phyloP scores from a whole-genome alignment of 2,113 vertebrate species.

The Cepphus grylle region DNA sequence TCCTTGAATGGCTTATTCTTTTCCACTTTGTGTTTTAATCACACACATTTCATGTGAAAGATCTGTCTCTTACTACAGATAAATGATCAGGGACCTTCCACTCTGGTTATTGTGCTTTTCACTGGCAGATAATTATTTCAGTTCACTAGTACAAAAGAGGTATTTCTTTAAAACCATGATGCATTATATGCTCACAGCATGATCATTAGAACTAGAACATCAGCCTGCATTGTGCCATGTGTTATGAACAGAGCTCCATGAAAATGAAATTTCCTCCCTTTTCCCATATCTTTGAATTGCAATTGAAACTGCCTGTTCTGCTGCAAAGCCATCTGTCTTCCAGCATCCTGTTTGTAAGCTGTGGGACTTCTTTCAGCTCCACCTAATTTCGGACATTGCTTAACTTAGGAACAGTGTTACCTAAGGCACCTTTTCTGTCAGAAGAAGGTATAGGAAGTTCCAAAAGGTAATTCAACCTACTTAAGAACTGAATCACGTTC shows the following conservation, averaged over 20 bases:
- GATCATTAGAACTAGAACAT: not conserved
- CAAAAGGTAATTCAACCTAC: not conserved
- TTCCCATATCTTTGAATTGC: not conserved
- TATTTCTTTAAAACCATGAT: not conserved
- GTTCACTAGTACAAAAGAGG: not conserved
- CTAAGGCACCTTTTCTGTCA: not conserved
- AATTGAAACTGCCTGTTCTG: not conserved
- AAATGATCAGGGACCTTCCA: constrained; percentile 9
- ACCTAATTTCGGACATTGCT: not conserved
- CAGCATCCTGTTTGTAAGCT: not conserved
- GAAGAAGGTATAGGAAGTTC: not conserved
- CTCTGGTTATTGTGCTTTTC: not conserved
- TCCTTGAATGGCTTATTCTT: constrained; percentile 8
- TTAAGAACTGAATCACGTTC: not conserved
- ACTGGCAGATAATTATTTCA: constrained; percentile 7
- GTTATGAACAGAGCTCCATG: not conserved
- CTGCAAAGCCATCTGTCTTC: not conserved
- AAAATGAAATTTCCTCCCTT: not conserved
- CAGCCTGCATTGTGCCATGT: not conserved
- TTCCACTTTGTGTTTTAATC: constrained; percentile 20
- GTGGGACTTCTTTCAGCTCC: not conserved
- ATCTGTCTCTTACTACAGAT: not conserved
- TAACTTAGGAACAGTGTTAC: not conserved
- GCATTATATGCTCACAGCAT: not conserved
- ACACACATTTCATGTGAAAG: not conserved